These are phyloP conservation scores for Trinorchestia longiramus DNA, from an alignment of 1,140 invertebrate species.

Conservation along the genomic window DNA sequence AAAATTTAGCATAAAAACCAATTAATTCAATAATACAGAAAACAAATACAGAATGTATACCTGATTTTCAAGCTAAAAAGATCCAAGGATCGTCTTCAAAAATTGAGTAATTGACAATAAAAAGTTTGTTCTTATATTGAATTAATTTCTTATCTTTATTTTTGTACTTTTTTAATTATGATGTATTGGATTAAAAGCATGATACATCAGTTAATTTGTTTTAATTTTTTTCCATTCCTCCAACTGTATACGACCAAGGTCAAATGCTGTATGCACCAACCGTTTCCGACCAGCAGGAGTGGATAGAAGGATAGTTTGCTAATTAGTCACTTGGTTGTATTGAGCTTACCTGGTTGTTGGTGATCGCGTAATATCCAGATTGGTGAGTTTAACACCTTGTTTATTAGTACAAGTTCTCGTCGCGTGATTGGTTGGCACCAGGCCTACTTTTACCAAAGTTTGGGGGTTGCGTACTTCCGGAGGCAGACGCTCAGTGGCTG, in stretches of 20 bases:
- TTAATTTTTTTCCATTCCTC: background rate
- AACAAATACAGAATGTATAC: too few relatives aligned
- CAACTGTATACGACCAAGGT: too few relatives aligned
- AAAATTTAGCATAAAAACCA: too few relatives aligned
- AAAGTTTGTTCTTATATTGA: too few relatives aligned
- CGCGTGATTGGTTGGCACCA: conserved; percentile 7
- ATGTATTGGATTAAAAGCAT: background rate
- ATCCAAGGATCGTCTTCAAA: too few relatives aligned
- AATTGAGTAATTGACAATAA: too few relatives aligned
- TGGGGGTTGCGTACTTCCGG: background rate
- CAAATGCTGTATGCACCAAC: background rate
- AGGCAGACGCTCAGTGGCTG: conserved; percentile 1
- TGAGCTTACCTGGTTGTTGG: background rate
- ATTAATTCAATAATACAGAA: too few relatives aligned
- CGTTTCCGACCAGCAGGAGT: background rate
- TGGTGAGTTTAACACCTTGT: background rate
- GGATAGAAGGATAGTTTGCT: background rate
- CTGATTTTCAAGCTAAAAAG: too few relatives aligned
- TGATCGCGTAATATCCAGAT: background rate
- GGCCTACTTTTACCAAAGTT: background rate
- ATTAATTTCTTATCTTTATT: background rate
- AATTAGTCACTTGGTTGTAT: background rate
- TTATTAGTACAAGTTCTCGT: background rate
- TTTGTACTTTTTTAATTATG: background rate
- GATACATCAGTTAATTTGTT: background rate